Percentiles rank a stretch among this genome's conserved stretches.
These are phyloP conservation scores for Machimus rusticus DNA, from an alignment of 2,888 invertebrate species.

Conservation along the genomic window DNA sequence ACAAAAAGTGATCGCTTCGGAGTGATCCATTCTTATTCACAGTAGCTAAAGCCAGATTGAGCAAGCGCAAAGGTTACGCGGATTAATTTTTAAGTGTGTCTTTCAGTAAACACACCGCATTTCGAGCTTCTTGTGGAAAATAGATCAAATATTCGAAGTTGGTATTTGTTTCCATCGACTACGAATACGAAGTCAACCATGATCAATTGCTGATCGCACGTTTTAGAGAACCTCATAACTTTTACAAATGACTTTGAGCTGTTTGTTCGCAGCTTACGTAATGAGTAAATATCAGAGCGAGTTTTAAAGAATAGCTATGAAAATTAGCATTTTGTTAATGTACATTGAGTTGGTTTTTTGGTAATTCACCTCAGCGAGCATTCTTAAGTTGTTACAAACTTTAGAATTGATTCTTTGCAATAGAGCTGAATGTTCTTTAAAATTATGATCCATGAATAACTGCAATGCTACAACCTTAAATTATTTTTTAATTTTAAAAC, in stretches of 20 bases:
- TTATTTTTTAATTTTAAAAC: too few relatives aligned
- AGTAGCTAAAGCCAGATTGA: background rate
- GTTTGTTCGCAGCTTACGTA: background rate
- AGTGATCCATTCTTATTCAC: background rate
- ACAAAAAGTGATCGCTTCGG: background rate
- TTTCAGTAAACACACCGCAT: background rate
- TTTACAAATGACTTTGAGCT: background rate
- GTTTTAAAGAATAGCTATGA: background rate
- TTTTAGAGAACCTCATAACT: background rate
- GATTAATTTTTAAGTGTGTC: background rate
- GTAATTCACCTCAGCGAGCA: background rate
- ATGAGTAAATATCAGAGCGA: background rate
- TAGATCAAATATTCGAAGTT: background rate
- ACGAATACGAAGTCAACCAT: background rate
- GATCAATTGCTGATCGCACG: background rate
- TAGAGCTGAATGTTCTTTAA: background rate
- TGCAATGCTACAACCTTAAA: too few relatives aligned
- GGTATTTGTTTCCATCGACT: background rate
- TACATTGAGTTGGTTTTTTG: background rate
- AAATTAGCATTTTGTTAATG: background rate
- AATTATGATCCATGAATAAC: too few relatives aligned
- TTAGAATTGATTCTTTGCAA: background rate
- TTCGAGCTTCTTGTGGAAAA: background rate
- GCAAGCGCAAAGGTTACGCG: slow-evolving; percentile 1
- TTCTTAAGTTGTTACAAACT: too few relatives aligned